Evolutionary conservation across 1,140 invertebrate species (phyloP), one percentile per base, ranked within the genome.

Genomic region (Tetragonula clypearis): DNA sequence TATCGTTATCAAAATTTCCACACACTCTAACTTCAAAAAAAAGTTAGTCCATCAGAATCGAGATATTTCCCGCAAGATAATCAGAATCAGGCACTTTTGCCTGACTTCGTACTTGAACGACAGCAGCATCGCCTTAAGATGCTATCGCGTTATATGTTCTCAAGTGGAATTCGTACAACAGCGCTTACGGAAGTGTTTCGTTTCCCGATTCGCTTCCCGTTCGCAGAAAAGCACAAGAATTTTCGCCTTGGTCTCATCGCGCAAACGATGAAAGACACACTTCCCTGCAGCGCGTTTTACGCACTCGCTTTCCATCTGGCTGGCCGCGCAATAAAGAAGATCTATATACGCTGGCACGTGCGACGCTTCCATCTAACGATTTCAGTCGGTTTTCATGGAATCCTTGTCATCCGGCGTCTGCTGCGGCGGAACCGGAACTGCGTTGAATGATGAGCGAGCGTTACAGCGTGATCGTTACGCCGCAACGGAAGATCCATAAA

Each of bases 71-170:
- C 17, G 1, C 30, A 11, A 66, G 58, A n/a, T 65, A 74, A 35
- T 49, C 19, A 26, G 41, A 23, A 30, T 30, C 30, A 65, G 58
- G 74, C 58, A 82, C 79, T 75, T 82, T 65, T 74, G 58, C 41
- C 58, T 55, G 11, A 26, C 71, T 65, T 65, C 21, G 58, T 53
- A 55, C 49, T 74, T 26, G 71, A 26, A 30, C 30, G 74, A 82
- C 71, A 82, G 66, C 69, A 74, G 56, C 15, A 53, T 49, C 49
- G 58, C 58, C 69, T 53, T 73, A 55, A 74, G 71, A 49, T 53
- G n/a, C 19, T 55, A 65, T 74, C 74, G 30, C 79, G 74, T 74
- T 82, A 74, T 74, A 21, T 21, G 58, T 74, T 82, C 55, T 82
- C 79, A 55, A 58, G 21, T 6, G 79, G 19, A 55, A 81, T 56